Evolutionary conservation across 2,113 vertebrate genomes (phyloP).

Genomic region (Puntigrus tetrazona): DNA sequence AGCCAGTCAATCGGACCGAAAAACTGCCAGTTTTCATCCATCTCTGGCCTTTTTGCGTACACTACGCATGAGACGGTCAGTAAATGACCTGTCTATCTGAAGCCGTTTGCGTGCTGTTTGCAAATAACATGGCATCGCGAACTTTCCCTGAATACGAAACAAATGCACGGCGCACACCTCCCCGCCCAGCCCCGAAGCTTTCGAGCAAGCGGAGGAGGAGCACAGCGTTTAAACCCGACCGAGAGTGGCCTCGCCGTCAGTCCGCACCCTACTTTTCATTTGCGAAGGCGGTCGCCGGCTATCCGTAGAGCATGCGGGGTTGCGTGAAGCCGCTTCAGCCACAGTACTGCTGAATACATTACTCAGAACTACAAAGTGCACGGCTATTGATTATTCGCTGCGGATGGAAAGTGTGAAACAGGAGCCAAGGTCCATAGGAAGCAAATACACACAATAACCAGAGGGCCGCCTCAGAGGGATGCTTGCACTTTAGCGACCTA

Average conservation of each 20-base stretch:
- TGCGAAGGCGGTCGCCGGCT: not conserved
- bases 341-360: constrained; percentile 31
- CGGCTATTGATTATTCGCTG: constrained; percentile 39
- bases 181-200: not conserved
- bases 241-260: not conserved
- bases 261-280: constrained; percentile 9
- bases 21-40: too few relatives aligned
- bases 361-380: constrained; percentile 25
- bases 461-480: constrained; percentile 63
- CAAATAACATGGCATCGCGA: not conserved
- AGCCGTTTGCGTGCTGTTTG: too few relatives aligned
- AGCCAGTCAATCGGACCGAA: not conserved
- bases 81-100: not conserved
- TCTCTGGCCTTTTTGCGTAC: not conserved
- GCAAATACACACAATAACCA: constrained; percentile 32
- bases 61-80: not conserved
- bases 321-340: not conserved
- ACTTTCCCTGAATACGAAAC: not conserved
- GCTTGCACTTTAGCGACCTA: constrained; percentile 80
- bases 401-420: constrained; percentile 29
- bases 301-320: not conserved
- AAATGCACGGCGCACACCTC: not conserved
- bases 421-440: constrained; percentile 28
- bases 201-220: not conserved
- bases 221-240: not conserved